Evolutionary conservation across 64 coral and sea anemone species (phyloP).

Genomic region (Actinia equina): DNA sequence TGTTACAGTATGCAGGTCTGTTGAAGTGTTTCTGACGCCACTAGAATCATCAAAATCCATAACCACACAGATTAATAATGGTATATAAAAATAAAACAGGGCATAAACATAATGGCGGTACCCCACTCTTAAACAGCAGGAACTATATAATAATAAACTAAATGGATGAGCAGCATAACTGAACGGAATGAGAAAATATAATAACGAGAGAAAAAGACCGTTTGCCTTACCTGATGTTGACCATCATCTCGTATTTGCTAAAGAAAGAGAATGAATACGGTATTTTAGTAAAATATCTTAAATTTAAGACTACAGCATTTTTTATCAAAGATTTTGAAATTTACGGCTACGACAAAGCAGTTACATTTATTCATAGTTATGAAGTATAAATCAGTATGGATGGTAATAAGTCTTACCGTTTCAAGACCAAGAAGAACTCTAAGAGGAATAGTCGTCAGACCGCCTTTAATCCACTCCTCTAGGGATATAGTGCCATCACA

Average conservation of each 20-base stretch:
- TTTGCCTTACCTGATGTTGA: constrained; percentile 81
- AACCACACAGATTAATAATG: not conserved
- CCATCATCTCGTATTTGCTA: constrained; percentile 99
- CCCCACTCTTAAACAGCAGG: not conserved
- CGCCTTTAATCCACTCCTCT: constrained; percentile 98
- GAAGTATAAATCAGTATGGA: not conserved
- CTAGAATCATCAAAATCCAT: constrained; percentile 28
- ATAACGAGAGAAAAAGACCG: not conserved
- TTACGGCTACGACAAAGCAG: too few relatives aligned
- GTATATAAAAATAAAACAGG: not conserved
- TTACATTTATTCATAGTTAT: too few relatives aligned
- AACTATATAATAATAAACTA: not conserved
- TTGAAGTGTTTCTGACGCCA: constrained; percentile 98
- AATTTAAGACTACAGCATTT: not conserved
- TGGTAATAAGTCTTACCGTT: constrained; percentile 59
- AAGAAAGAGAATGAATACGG: not conserved
- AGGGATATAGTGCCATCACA: constrained; percentile 94
- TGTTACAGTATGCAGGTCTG: constrained; percentile 93
- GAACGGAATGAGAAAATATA: not conserved
- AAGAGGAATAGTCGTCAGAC: constrained; percentile 90
- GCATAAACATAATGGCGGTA: not conserved
- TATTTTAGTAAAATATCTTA: not conserved
- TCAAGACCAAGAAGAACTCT: constrained; percentile 92
- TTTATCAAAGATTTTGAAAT: not conserved
- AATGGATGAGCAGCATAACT: not conserved